These are phyloP conservation scores for Lutjanus campechanus DNA, from an alignment of 2,797 vertebrate genomes.

Conservation along the genomic window DNA sequence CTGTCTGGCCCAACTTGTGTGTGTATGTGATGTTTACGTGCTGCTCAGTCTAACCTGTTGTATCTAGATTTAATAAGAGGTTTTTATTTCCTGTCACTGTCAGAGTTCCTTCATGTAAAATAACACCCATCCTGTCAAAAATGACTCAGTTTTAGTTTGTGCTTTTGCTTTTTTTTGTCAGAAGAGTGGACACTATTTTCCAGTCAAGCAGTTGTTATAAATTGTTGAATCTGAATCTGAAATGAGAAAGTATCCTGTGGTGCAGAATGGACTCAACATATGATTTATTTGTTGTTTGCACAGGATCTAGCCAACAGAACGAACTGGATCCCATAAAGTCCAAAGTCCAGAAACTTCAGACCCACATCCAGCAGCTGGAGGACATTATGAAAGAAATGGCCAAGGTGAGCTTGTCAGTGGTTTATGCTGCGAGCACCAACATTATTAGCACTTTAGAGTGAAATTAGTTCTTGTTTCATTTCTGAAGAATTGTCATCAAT, in stretches of 20 bases:
- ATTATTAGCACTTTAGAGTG: neutral
- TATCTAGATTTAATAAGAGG: no score
- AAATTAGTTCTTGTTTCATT: neutral
- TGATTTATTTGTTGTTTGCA: conserved; percentile 25
- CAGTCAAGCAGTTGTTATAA: neutral
- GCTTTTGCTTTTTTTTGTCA: no score
- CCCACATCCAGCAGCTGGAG: conserved; percentile 77
- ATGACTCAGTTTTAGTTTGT: neutral
- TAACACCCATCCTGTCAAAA: neutral
- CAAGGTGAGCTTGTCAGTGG: conserved; percentile 64
- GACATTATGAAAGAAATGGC: conserved; percentile 67
- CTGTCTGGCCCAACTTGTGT: no score
- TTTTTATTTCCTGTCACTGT: neutral
- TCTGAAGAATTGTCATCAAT: neutral
- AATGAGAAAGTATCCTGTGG: neutral
- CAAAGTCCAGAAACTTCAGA: conserved; percentile 72
- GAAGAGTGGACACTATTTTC: no score
- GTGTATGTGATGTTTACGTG: no score
- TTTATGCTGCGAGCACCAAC: neutral
- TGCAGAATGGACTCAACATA: neutral
- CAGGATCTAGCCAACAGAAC: conserved; percentile 69
- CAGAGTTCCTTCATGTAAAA: neutral
- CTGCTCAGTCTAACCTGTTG: no score
- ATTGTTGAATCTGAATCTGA: no score
- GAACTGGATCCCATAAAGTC: conserved; percentile 64